Evolutionary conservation across 2,888 invertebrate species (phyloP), one percentile per base, ranked within the genome.

Genomic region (Xestia c-nigrum): DNA sequence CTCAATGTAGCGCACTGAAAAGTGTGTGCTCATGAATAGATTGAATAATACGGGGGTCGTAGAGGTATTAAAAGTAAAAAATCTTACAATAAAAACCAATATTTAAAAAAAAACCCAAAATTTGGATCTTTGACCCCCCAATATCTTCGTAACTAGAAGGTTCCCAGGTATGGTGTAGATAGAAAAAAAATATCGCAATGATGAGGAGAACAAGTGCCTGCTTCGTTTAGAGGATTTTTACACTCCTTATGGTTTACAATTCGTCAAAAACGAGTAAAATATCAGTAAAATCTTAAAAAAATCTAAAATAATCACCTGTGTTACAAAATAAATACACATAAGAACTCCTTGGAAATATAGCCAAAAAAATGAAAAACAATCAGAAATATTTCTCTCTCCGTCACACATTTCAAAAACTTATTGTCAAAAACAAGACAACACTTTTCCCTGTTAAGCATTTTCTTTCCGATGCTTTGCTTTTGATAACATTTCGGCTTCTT

Each of bases 401-500:
- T 70, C 40, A 47, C 47, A 76, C 31, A 38, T n/a, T 55, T 31
- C 1, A 40, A n/a, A 38, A 68, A 69, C 24, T 31, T 16, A 38
- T 31, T 24, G 7, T n/a, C 38, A 43, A 24, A 70, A 70, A 19
- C 46, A 14, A 81, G 68, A 76, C 52, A 43, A 31, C 19, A 63
- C 1, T 66, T 12, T 69, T 66, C 24, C 19, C 1, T 66, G n/a
- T 80, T 87, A 87, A 40, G 85, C 83, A 16, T 78, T 74, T 72
- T 86, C 85, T 66, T 87, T 86, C 4, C 78, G 71, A 24, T 80
- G 85, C 67, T 90, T 93, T 10, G 81, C 88, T 75, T 81, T 91
- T 0, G 94, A 93, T 52, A 96, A 69, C 64, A 85, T 89, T 83
- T 97, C 96, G 0, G 97, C 97, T 81, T 98, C 97, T 87, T 97